Percentiles rank a stretch among this genome's conserved stretches.
Evolutionary conservation across 23 tunicate species (phyloP).

Genomic region (Corella eumyota): DNA sequence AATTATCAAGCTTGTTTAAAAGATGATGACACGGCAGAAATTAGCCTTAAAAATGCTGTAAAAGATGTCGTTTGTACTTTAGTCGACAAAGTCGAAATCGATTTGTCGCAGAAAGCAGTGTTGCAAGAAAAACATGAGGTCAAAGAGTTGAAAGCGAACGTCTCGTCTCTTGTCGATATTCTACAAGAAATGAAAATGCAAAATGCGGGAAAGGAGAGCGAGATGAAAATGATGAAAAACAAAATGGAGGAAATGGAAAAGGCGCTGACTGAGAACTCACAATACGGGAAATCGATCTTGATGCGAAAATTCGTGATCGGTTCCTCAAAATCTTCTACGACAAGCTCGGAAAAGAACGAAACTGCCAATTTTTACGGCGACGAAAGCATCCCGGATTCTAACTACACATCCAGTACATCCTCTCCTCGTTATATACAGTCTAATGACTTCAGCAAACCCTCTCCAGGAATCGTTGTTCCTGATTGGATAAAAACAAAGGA

Average conservation of each 20-base stretch:
- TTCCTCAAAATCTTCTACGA: slow-evolving; percentile 3
- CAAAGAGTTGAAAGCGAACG: slow-evolving; percentile 30
- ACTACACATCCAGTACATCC: slow-evolving; percentile 4
- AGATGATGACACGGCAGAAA: slow-evolving; percentile 10
- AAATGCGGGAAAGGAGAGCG: slow-evolving; percentile 37
- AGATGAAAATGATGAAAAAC: slow-evolving; percentile 38
- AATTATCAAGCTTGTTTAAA: too few relatives aligned
- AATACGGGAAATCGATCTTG: slow-evolving; percentile 33
- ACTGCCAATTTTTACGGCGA: not conserved
- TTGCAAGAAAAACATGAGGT: slow-evolving; percentile 11
- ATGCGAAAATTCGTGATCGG: slow-evolving; percentile 20
- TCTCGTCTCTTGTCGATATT: slow-evolving; percentile 37
- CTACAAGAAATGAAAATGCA: slow-evolving; percentile 42
- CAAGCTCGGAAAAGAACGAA: slow-evolving; percentile 7
- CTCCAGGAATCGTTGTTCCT: slow-evolving; percentile 92
- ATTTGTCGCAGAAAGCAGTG: too few relatives aligned
- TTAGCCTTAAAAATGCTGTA: too few relatives aligned
- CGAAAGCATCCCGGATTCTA: slow-evolving; percentile 9
- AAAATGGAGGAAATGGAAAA: slow-evolving; percentile 69
- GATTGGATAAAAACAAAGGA: slow-evolving; percentile 56
- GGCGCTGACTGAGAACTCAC: slow-evolving; percentile 26
- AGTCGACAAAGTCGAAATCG: slow-evolving; percentile 5
- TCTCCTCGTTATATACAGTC: slow-evolving; percentile 75
- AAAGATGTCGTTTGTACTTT: slow-evolving; percentile 17
- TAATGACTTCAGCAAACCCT: slow-evolving; percentile 87